Evolutionary conservation across 1,140 invertebrate species (phyloP).

Genomic region (Bombus superbus): DNA sequence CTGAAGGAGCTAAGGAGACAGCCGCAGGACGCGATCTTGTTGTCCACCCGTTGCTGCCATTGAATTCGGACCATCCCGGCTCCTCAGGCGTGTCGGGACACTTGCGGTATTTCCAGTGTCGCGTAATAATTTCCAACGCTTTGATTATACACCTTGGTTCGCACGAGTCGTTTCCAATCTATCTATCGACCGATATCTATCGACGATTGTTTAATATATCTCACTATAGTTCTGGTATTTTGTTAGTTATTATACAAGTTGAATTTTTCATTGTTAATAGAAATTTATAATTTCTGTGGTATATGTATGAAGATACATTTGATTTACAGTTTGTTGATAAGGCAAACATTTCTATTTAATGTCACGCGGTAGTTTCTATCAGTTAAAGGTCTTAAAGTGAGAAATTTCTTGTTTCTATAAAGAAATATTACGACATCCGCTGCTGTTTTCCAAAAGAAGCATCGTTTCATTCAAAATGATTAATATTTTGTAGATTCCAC

Average conservation of each 20-base stretch:
- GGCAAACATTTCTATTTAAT: too few relatives aligned
- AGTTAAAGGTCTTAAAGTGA: too few relatives aligned
- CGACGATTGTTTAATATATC: not conserved
- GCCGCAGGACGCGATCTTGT: slow-evolving; percentile 11
- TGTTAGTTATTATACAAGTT: not conserved
- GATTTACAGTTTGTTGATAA: too few relatives aligned
- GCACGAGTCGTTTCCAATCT: not conserved
- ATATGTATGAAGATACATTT: too few relatives aligned
- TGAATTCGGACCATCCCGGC: slow-evolving; percentile 49
- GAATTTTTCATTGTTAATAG: not conserved
- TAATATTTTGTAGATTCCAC: too few relatives aligned
- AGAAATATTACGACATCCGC: too few relatives aligned
- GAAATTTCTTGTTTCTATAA: too few relatives aligned
- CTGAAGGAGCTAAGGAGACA: slow-evolving; percentile 46
- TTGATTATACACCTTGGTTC: slow-evolving; percentile 31
- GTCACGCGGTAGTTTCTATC: too few relatives aligned
- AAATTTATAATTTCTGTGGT: too few relatives aligned
- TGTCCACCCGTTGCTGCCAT: slow-evolving; percentile 54
- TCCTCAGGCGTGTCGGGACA: slow-evolving; percentile 44
- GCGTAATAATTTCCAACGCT: slow-evolving; percentile 54
- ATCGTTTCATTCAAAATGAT: too few relatives aligned
- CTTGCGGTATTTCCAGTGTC: slow-evolving; percentile 48
- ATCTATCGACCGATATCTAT: not conserved
- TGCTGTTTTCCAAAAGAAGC: too few relatives aligned
- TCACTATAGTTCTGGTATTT: not conserved